Evolutionary conservation across 2,113 vertebrate genomes (phyloP), one percentile per base, ranked within the genome.

Genomic region (Cnemophilus loriae): DNA sequence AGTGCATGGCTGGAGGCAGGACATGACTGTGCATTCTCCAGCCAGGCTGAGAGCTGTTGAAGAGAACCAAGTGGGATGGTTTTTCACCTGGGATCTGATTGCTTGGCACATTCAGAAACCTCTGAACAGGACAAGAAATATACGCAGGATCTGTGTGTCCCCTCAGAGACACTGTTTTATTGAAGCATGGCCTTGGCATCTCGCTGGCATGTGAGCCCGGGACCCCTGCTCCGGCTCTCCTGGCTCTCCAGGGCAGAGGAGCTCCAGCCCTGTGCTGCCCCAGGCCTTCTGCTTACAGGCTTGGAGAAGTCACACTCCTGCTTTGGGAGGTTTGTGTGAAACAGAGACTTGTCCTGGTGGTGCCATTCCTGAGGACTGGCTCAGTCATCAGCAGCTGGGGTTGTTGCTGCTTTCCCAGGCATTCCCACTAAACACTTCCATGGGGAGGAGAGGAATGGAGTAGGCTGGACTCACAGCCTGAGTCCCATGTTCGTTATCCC

Each of bases 181-280:
- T 68, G 37, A 87, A 50, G 33, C 27, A 17, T 37, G 21, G 61
- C 61, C 32, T 52, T 32, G 61, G 32, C 46, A 32, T 53, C 39
- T 53, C 19, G 11, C 27, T 6, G 8, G 13, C 3, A 0, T 14
- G 3, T 7, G 28, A 76, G 28, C 3, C 1, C 50, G 76, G 21
- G 16, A 52, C 14, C 50, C 64, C 53, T 75, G 46, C 68, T 47
- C 33, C 57, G 2, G 1, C 41, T 75, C 35, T 28, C 28, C 47
- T 44, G 49, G 32, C 44, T 74, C 20, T 59, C 49, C 1, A 6
- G 47, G 53, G 26, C 57, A 42, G 46, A 77, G 76, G 49, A 49
- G n/a, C 23, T 63, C 27, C 28, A 47, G 16, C 33, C 32, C n/a
- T 12, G 13, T 7, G 17, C 63, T 73, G 53, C 35, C 32, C 74